Evolutionary conservation across 2,113 vertebrate species (phyloP), one percentile per base, ranked within the genome.

Genomic region (Cnemophilus loriae): DNA sequence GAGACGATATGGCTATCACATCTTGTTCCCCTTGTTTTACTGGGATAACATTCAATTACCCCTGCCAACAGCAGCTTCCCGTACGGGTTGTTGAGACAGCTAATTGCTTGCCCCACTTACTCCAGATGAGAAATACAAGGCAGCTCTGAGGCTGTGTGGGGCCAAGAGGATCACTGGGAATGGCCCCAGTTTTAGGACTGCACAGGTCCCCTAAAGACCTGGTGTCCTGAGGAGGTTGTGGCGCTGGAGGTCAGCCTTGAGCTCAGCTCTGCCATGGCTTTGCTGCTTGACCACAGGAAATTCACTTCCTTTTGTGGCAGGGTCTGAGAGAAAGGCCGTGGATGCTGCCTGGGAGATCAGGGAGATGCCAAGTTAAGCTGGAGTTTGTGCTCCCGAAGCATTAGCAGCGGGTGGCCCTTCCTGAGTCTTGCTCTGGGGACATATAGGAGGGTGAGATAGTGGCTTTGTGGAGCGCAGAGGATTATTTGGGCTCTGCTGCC

Each of bases 31-130:
- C 79, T 92, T 93, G 86, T 96, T 97, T 96, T 94, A 22, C 83
- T 84, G 83, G 96, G 96, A 96, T 89, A 96, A 87, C 81, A 91
- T 96, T 97, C 96, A 97, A 90, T 97, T 97, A 94, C 65, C 87
- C 93, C 83, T 67, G 69, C 64, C 80, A 70, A 61, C 69, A 77
- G 56, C 64, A 76, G 77, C 55, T 92, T 96, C 96, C 92, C 20
- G 0, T 44, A 96, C 87, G 94, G 79, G 92, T 44, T 71, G 80
- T 64, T 73, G 55, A 88, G 91, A 55, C 74, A 80, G 92, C 77
- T 95, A 89, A 93, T 95, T 67, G 39, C 90, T 95, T 95, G 84
- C 50, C 90, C 89, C 95, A 92, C 44, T 96, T 96, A 74, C 33
- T 93, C 57, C 91, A 85, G 67, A 78, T 61, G 71, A 89, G 89